Evolutionary conservation across 2,888 invertebrate species (phyloP).

Genomic region (Panzeria rudis): DNA sequence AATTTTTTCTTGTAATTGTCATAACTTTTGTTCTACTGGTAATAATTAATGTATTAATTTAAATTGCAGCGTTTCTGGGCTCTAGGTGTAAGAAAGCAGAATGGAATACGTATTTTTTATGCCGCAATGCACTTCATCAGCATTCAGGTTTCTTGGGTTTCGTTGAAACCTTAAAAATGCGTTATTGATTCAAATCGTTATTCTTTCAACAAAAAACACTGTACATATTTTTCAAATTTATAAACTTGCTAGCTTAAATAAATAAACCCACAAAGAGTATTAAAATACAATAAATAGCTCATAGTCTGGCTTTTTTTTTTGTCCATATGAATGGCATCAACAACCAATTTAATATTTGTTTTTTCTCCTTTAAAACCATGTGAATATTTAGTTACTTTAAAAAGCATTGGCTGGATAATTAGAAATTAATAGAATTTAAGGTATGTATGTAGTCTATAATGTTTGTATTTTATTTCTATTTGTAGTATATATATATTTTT

Average conservation of each 20-base stretch:
- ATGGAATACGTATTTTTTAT: too few relatives aligned
- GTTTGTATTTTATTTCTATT: slow-evolving; percentile 23
- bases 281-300: background rate
- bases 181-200: background rate
- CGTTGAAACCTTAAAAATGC: too few relatives aligned
- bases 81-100: too few relatives aligned
- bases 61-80: too few relatives aligned
- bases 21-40: too few relatives aligned
- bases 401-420: slow-evolving; percentile 50
- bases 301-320: background rate
- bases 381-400: slow-evolving; percentile 40
- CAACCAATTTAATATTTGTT: background rate
- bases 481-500: background rate
- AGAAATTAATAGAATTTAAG: slow-evolving; percentile 52
- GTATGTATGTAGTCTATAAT: slow-evolving; percentile 23
- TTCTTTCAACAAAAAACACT: background rate
- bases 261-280: background rate
- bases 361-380: background rate
- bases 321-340: background rate
- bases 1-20: too few relatives aligned
- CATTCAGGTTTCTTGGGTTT: too few relatives aligned
- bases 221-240: background rate
- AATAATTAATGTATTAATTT: too few relatives aligned
- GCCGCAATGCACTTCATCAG: too few relatives aligned
- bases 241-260: background rate